phyloP scores from a whole-genome alignment of 2,113 vertebrate genomes.

The Falco punctatus region DNA sequence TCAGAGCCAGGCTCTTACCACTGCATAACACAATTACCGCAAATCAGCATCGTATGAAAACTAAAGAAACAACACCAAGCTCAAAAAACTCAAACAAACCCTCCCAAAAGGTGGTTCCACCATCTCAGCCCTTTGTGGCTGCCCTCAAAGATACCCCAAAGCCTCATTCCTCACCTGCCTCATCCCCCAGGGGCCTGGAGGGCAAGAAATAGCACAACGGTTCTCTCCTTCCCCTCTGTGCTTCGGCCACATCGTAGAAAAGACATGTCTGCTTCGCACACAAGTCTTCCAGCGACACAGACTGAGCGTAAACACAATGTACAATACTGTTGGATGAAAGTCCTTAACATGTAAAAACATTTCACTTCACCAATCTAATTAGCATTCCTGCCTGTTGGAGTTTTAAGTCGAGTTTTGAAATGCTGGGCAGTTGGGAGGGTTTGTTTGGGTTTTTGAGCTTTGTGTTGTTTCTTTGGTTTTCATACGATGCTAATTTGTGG shows the following conservation, averaged over 20 bases:
- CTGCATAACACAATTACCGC: constrained; percentile 39
- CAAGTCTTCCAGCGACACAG: not conserved
- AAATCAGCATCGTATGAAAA: constrained; percentile 50
- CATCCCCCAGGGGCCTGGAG: not conserved
- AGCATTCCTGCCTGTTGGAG: not conserved
- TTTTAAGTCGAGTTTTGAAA: not conserved
- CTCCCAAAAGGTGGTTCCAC: not conserved
- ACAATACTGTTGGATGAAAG: not conserved
- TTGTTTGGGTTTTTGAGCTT: constrained; percentile 2
- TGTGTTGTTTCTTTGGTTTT: constrained; percentile 11
- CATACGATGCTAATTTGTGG: constrained; percentile 39
- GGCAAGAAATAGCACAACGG: not conserved
- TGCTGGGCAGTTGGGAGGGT: not conserved
- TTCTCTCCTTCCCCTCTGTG: not conserved
- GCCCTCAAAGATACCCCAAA: not conserved
- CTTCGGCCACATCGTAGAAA: not conserved
- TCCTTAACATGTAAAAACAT: not conserved
- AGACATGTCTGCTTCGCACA: not conserved
- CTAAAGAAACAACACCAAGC: not conserved
- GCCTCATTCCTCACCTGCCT: not conserved
- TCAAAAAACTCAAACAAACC: not conserved
- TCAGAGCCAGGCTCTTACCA: not conserved
- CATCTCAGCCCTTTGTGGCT: not conserved
- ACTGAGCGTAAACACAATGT: not conserved
- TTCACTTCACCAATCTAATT: not conserved